Conservation (phyloP, 2,113 vertebrate genomes). For the Peromyscus polionotus region DNA sequence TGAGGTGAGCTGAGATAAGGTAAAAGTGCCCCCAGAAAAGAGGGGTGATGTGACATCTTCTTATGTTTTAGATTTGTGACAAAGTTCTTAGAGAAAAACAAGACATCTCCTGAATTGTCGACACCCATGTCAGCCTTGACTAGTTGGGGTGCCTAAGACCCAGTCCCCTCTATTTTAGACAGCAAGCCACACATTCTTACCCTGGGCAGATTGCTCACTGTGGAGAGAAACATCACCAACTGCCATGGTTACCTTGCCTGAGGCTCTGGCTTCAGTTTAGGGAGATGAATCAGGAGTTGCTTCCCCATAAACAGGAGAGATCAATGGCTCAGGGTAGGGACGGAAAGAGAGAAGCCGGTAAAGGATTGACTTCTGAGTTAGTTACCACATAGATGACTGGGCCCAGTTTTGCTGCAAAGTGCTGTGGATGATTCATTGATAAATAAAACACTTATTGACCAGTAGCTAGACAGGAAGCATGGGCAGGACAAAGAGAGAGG, state of each 20-base stretch:
- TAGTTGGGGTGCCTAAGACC: too few species aligned
- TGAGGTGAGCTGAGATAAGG: not conserved
- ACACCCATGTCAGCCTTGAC: too few species aligned
- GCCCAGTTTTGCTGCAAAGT: not conserved
- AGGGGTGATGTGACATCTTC: not conserved
- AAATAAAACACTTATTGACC: too few species aligned
- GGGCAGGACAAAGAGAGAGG: too few species aligned
- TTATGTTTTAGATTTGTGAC: not conserved
- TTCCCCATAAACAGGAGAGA: not conserved
- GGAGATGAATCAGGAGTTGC: not conserved
- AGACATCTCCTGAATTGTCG: accelerated
- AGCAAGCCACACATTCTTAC: not conserved
- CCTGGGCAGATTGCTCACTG: not conserved
- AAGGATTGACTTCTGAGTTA: not conserved
- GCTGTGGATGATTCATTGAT: too few species aligned
- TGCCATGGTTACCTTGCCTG: not conserved
- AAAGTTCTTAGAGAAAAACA: not conserved
- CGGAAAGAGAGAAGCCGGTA: not conserved
- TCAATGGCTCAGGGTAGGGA: not conserved
- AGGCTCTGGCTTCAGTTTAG: not conserved
- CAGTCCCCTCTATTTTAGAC: not conserved
- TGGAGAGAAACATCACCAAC: not conserved
- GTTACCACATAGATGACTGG: too few species aligned
- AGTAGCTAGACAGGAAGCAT: too few species aligned
- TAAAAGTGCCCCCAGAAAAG: not conserved